These are phyloP conservation scores for Thalassarche chlororhynchos DNA, from an alignment of 2,113 vertebrate genomes.

Conservation along the genomic window DNA sequence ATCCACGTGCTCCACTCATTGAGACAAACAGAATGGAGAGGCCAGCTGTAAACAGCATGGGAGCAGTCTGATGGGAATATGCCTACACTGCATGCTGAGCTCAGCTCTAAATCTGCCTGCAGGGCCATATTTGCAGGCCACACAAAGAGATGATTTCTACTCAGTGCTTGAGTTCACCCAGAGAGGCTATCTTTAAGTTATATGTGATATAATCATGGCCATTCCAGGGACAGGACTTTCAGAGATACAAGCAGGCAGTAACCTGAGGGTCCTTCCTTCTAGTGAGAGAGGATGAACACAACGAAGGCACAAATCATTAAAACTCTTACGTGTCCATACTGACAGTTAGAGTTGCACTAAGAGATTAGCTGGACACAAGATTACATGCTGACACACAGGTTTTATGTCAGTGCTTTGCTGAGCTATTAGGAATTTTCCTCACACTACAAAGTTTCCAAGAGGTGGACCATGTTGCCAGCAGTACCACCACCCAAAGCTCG, in stretches of 20 bases:
- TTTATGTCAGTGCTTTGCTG: neutral
- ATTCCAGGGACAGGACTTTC: neutral
- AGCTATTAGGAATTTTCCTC: neutral
- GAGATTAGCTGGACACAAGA: neutral
- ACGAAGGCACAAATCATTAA: neutral
- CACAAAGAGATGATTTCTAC: neutral
- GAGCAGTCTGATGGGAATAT: neutral
- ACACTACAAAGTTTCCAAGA: neutral
- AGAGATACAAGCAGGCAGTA: neutral
- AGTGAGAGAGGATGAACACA: neutral
- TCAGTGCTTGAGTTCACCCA: neutral
- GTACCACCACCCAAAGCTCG: neutral
- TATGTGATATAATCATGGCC: neutral
- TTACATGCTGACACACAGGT: neutral
- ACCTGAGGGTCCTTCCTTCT: neutral
- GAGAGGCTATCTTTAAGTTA: neutral
- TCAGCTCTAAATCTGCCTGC: neutral
- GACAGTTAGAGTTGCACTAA: neutral
- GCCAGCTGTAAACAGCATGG: rapidly evolving
- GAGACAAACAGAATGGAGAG: neutral
- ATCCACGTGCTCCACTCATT: neutral
- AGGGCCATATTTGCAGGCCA: neutral
- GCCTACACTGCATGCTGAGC: neutral
- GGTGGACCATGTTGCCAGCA: neutral
- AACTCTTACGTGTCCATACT: neutral